A percentile compares a stretch with the other conserved stretches of the same genome.
These are phyloP conservation scores for Chaenodraco wilsoni DNA, from an alignment of 2,797 vertebrate genomes.

Conservation along the genomic window DNA sequence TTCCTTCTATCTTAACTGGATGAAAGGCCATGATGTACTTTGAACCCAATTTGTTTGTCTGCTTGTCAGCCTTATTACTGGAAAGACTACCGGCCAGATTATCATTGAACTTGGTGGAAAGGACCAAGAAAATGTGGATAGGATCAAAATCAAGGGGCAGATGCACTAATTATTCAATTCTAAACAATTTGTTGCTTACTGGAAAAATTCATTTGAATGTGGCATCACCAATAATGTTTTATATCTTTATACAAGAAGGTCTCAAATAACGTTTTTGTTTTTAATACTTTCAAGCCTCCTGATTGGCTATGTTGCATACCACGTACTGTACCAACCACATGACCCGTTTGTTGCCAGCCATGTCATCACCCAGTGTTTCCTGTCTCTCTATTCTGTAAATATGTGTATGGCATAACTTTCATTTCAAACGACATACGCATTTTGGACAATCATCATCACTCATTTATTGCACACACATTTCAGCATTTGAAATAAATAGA, in stretches of 20 bases:
- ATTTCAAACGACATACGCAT: background rate
- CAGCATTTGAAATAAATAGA: conserved; percentile 53
- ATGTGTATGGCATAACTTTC: background rate
- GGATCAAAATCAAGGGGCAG: no score
- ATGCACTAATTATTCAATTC: no score
- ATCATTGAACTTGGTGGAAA: no score
- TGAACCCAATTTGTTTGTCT: no score
- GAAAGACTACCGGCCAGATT: no score
- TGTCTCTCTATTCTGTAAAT: background rate
- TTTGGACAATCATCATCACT: conserved; percentile 18
- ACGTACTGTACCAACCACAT: background rate
- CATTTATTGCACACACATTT: conserved; percentile 71
- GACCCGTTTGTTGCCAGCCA: background rate
- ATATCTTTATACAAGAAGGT: background rate
- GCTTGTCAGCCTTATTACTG: no score
- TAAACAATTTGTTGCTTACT: no score
- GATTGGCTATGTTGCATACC: background rate
- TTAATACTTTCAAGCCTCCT: background rate
- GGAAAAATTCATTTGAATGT: no score
- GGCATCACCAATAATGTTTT: background rate
- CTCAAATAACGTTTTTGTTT: background rate
- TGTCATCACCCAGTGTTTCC: background rate
- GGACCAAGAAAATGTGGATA: no score
- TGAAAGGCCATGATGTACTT: background rate
- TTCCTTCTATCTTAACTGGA: background rate